Evolutionary conservation across 2,797 vertebrate species (phyloP).

Genomic region (Cuniculus paca): DNA sequence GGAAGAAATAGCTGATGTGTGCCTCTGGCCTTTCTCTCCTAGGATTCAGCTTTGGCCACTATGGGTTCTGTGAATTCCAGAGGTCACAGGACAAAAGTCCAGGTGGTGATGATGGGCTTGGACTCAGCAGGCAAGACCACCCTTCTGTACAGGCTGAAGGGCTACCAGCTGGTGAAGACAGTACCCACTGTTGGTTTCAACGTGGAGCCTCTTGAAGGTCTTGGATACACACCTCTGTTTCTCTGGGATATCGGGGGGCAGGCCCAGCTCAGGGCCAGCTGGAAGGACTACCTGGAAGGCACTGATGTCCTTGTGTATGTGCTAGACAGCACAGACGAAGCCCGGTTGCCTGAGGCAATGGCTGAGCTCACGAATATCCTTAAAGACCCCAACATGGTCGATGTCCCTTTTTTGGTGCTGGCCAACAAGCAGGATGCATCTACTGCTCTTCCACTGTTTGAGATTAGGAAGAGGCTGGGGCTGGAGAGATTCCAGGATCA

Average conservation of each 20-base stretch:
- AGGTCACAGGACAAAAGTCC: conserved; percentile 86
- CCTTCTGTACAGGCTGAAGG: conserved; percentile 92
- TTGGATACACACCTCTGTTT: conserved; percentile 89
- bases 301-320: conserved; percentile 91
- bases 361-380: conserved; percentile 89
- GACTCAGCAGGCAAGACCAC: conserved; percentile 95
- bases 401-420: conserved; percentile 93
- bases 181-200: conserved; percentile 95
- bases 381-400: conserved; percentile 86
- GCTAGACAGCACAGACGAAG: conserved; percentile 91
- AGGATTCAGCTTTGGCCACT: neutral
- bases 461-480: conserved; percentile 89
- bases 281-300: conserved; percentile 92
- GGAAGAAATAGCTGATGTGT: neutral
- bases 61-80: conserved; percentile 93
- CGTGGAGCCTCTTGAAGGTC: conserved; percentile 90
- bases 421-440: conserved; percentile 95
- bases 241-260: conserved; percentile 96
- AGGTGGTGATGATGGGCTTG: conserved; percentile 93
- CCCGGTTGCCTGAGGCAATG: conserved; percentile 89
- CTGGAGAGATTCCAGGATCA: conserved; percentile 74
- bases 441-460: conserved; percentile 86
- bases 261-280: conserved; percentile 90
- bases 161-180: conserved; percentile 88
- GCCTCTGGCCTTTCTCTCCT: neutral